Evolutionary conservation across 2,888 invertebrate species (phyloP).

Genomic region (Conus canariensis): DNA sequence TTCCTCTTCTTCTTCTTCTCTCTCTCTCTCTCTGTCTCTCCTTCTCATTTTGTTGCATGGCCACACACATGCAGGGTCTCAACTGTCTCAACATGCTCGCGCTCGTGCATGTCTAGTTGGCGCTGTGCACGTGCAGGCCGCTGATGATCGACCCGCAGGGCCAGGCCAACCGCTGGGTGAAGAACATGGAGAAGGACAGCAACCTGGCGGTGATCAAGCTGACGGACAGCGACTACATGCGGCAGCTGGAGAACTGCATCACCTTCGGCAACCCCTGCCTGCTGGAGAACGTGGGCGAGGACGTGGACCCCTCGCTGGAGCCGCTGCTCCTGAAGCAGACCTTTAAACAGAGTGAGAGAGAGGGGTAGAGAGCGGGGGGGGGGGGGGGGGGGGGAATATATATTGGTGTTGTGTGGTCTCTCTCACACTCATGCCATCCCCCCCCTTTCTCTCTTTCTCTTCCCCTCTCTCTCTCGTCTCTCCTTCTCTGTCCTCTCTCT

Average conservation of each 20-base stretch:
- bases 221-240: slow-evolving; percentile 87
- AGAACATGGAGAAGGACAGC: slow-evolving; percentile 88
- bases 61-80: no score
- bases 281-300: slow-evolving; percentile 94
- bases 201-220: slow-evolving; percentile 85
- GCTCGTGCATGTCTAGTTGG: no score
- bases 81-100: no score
- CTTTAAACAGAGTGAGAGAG: slow-evolving; percentile 87
- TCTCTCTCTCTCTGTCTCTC: no score
- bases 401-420: not conserved
- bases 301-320: slow-evolving; percentile 93
- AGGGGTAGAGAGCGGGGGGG: not conserved
- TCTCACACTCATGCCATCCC: not conserved
- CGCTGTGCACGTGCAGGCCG: slow-evolving; percentile 79
- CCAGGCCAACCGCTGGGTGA: slow-evolving; percentile 92
- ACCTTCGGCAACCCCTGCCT: slow-evolving; percentile 91
- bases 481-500: no score
- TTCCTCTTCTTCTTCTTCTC: no score
- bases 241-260: slow-evolving; percentile 89
- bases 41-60: no score
- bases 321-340: slow-evolving; percentile 92
- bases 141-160: slow-evolving; percentile 97
- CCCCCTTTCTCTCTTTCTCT: no score
- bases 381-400: not conserved
- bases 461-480: no score